A percentile compares a stretch with the other conserved stretches of the same genome.
phyloP scores from a whole-genome alignment of 2,797 vertebrate species.

The Triplophysa yarkandensis region DNA sequence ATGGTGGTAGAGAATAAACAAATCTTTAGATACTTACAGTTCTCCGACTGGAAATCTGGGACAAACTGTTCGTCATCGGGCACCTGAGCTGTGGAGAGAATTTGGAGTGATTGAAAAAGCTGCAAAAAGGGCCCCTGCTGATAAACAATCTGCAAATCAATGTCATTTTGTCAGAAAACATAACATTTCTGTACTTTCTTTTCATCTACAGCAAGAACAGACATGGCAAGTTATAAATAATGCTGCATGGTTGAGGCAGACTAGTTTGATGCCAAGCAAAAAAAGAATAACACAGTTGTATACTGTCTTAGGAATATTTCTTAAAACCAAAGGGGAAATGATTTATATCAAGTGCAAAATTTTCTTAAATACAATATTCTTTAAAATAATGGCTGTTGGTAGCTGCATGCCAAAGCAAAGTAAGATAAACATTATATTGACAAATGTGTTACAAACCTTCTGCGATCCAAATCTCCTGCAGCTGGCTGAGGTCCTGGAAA shows the following conservation, averaged over 20 bases:
- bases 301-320: neutral
- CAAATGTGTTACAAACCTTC: conserved; percentile 76
- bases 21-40: conserved; percentile 81
- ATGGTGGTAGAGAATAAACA: conserved; percentile 50
- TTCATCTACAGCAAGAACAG: neutral
- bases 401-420: conserved; percentile 3
- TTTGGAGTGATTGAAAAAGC: conserved; percentile 31
- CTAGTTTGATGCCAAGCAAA: neutral
- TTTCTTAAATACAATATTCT: no score
- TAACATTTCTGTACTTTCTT: neutral
- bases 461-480: conserved; percentile 97
- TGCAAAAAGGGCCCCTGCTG: conserved; percentile 12
- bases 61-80: conserved; percentile 96
- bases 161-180: conserved; percentile 6
- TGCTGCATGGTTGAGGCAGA: conserved; percentile 11
- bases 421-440: neutral
- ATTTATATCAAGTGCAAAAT: no score
- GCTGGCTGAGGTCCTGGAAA: conserved; percentile 96
- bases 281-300: conserved; percentile 20
- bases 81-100: conserved; percentile 83
- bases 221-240: neutral
- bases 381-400: neutral
- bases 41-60: conserved; percentile 95
- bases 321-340: no score
- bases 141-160: conserved; percentile 1